Base-by-base conservation (phyloP, 2,797 vertebrate genomes). In the Sorex maritimensis region DNA sequence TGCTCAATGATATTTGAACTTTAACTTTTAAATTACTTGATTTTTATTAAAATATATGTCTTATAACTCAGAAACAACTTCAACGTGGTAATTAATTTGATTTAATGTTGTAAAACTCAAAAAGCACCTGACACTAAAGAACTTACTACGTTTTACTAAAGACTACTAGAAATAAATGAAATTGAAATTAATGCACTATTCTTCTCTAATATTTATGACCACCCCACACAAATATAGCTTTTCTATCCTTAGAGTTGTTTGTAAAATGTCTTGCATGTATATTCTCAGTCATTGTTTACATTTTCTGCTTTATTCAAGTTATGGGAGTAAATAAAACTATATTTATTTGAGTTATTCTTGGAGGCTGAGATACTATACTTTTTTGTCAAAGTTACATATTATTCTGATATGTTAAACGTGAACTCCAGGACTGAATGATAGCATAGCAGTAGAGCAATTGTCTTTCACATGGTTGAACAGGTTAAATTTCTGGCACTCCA, bases 81-180 rank as follows among this genome's bases (percentile, higher is more conserved):
- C 80, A 12, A 78, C 75, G 1, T 41, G 26, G 6, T 68, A 12
- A 86, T 11, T 71, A 94, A 81, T 44, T 77, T 34, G n/a, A 75
- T 34, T 68, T 21, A 58, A 61, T 61, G 15, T 21, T 61, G 21
- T 61, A 61, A 61, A 61, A 61, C 6, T 61, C 58, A 61, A 61
- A 61, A 61, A 21, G 4, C 21, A 61, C 19, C 58, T 21, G 58
- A 17, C 7, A 61, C 65, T 67, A 67, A 90, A 81, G 30, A 73
- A 46, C 46, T 49, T 82, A 41, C 52, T 96, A n/a, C 63, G 4
- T 88, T 81, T 92, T 79, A 82, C n/a, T 73, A 83, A 95, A 73
- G 15, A 30, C 7, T 69, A 30, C 79, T 44, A 92, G n/a, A 83
- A 93, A 83, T 65, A 93, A 81, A 87, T 90, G 8, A 79, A 63